These are phyloP conservation scores for Trissoscelio sp. DNA, from an alignment of 2,888 invertebrate species.

Conservation along the genomic window DNA sequence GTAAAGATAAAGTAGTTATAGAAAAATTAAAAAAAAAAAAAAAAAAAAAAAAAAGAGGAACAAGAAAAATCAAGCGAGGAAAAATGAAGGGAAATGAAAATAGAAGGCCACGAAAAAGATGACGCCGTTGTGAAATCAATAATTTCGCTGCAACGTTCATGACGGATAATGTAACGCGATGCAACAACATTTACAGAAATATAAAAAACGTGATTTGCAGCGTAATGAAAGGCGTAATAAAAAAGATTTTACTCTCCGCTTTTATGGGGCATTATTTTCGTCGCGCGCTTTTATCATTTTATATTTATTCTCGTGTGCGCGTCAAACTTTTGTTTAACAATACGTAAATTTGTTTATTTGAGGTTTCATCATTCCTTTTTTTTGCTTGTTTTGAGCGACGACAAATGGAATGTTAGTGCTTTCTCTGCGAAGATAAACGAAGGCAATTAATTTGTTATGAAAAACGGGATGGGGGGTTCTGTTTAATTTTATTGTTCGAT, in stretches of 20 bases:
- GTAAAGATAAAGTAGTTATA: too few relatives aligned
- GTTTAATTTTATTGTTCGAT: neutral
- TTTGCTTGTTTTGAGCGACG: neutral
- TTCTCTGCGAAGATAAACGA: neutral
- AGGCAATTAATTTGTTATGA: constrained; percentile 19
- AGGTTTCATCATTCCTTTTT: neutral
- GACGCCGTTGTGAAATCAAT: constrained; percentile 55
- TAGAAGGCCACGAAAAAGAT: constrained; percentile 35
- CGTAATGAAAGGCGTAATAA: constrained; percentile 54
- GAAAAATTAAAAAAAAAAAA: neutral
- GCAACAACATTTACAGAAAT: constrained; percentile 45
- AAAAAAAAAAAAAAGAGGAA: neutral
- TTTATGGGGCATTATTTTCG: constrained; percentile 55
- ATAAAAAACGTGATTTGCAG: constrained; percentile 60
- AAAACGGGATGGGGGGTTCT: neutral
- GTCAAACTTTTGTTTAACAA: constrained; percentile 12
- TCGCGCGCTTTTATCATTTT: constrained; percentile 30
- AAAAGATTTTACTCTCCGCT: constrained; percentile 33
- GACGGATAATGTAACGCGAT: constrained; percentile 29
- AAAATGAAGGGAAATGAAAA: neutral
- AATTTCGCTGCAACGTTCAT: constrained; percentile 30
- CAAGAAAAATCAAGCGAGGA: neutral
- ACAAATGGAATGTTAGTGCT: neutral
- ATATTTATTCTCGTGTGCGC: constrained; percentile 4
- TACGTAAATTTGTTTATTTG: constrained; percentile 20